Evolutionary conservation across 2,888 invertebrate genomes (phyloP).

Genomic region (Andrena marginata): DNA sequence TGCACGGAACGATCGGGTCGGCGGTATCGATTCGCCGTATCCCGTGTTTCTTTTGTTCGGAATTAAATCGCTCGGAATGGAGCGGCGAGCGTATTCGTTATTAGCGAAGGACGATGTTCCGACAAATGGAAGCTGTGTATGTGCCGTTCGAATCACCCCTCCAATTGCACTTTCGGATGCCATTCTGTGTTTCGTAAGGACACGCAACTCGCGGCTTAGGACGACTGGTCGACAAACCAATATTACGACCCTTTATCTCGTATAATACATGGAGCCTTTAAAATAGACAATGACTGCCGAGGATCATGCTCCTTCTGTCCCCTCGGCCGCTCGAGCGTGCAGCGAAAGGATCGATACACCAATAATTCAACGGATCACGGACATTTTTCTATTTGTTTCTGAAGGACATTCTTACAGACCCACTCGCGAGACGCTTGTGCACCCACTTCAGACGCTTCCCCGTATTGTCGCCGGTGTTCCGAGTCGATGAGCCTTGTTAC

Average conservation of each 20-base stretch:
- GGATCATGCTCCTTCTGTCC: not conserved
- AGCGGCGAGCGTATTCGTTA: not conserved
- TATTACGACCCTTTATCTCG: slow-evolving; percentile 8
- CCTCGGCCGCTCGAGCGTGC: not conserved
- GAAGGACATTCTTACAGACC: slow-evolving; percentile 33
- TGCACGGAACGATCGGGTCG: not conserved
- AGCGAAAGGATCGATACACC: slow-evolving; percentile 34
- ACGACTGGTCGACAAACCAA: slow-evolving; percentile 14
- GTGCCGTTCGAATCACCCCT: not conserved
- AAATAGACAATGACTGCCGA: not conserved
- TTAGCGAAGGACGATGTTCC: not conserved
- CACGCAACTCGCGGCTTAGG: not conserved
- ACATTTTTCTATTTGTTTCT: slow-evolving; percentile 53
- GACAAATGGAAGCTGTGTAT: not conserved
- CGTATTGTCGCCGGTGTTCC: slow-evolving; percentile 29
- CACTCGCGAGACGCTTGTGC: slow-evolving; percentile 46
- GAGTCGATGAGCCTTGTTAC: slow-evolving; percentile 54
- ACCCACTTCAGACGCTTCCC: slow-evolving; percentile 44
- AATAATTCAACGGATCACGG: slow-evolving; percentile 39
- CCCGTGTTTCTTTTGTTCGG: not conserved
- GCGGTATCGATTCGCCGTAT: not conserved
- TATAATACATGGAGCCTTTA: slow-evolving; percentile 10
- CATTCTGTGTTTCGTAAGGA: not conserved
- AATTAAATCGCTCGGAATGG: not conserved
- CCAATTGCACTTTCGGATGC: no score